These are phyloP conservation scores for Tetraneura akinire DNA, from an alignment of 1,140 invertebrate genomes.

Conservation along the genomic window DNA sequence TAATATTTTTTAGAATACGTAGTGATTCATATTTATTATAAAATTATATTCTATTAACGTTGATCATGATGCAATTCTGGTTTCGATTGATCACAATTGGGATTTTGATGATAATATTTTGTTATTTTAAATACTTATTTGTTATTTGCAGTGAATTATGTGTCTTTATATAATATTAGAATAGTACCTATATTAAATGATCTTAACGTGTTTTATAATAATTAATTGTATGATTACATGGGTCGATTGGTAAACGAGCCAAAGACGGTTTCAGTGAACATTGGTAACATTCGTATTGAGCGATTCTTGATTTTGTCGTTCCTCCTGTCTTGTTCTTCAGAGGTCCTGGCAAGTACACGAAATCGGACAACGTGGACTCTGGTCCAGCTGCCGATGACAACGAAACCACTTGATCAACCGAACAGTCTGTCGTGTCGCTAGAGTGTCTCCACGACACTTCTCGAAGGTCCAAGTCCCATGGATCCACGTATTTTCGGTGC, in stretches of 20 bases:
- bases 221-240: background rate
- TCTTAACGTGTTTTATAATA: no score
- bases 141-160: no score
- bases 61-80: no score
- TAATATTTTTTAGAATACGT: no score
- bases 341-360: conserved; percentile 32
- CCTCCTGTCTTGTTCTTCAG: background rate
- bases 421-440: conserved; percentile 42
- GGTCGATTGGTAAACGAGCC: background rate
- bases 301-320: background rate
- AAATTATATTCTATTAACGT: no score
- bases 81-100: no score
- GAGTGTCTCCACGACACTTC: conserved; percentile 42
- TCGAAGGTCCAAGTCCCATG: conserved; percentile 36
- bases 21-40: no score
- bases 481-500: conserved; percentile 34
- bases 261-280: background rate
- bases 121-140: no score
- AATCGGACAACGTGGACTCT: conserved; percentile 23
- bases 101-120: no score
- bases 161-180: no score
- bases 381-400: conserved; percentile 32
- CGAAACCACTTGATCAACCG: conserved; percentile 33
- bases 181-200: no score
- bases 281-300: conserved; percentile 7